These are phyloP conservation scores for Calidris pugnax DNA, from an alignment of 2,113 vertebrate species.

Conservation along the genomic window DNA sequence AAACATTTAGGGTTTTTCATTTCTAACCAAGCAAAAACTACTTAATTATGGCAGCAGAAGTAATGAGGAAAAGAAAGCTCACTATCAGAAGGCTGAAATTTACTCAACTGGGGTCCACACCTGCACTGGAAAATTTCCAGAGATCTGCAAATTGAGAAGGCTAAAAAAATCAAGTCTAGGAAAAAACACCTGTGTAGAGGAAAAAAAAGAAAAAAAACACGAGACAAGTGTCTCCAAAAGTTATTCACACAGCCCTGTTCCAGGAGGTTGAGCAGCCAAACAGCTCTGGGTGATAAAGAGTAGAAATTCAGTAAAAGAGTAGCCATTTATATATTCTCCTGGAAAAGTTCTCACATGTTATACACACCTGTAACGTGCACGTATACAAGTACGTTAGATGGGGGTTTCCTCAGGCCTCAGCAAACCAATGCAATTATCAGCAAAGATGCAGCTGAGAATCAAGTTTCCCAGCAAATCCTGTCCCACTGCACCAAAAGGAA, in stretches of 20 bases:
- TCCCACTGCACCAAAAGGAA: background rate
- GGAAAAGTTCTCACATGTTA: background rate
- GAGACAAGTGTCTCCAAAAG: background rate
- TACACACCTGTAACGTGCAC: fast-evolving
- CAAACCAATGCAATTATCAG: background rate
- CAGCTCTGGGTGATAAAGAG: fast-evolving
- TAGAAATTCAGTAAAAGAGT: too few species aligned
- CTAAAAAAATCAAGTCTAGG: background rate
- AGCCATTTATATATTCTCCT: background rate
- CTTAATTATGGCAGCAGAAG: slow-evolving; percentile 29
- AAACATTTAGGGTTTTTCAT: background rate
- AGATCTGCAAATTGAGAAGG: background rate
- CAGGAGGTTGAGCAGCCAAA: background rate
- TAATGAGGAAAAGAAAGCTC: slow-evolving; percentile 16
- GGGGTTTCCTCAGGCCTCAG: background rate
- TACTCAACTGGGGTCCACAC: slow-evolving; percentile 17
- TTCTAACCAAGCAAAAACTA: background rate
- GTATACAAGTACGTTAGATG: background rate
- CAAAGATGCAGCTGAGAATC: background rate
- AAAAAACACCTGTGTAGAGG: background rate
- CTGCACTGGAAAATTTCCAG: slow-evolving; percentile 26
- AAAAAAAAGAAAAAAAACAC: background rate
- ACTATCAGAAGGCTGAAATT: slow-evolving; percentile 27
- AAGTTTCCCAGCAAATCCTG: background rate
- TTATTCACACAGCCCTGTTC: background rate